A percentile compares a stretch with the other conserved stretches of the same genome.
Evolutionary conservation across 1,140 invertebrate species (phyloP).

Genomic region (Heliconius himera): DNA sequence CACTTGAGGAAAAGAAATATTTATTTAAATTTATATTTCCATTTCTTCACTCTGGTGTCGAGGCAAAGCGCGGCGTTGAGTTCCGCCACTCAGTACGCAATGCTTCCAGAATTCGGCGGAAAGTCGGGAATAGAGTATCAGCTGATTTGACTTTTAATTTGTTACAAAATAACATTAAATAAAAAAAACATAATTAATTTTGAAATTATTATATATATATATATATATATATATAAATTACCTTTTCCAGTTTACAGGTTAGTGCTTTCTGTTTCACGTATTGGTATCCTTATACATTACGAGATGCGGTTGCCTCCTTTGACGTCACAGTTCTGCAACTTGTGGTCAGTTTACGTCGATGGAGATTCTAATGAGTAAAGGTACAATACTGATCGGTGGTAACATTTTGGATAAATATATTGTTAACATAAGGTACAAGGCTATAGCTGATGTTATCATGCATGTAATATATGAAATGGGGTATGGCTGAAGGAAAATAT

Average conservation of each 20-base stretch:
- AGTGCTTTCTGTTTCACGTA: background rate
- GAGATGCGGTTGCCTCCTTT: background rate
- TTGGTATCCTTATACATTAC: background rate
- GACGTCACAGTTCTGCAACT: conserved; percentile 3
- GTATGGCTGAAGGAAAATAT: too few relatives aligned
- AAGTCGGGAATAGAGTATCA: too few relatives aligned
- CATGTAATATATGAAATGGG: too few relatives aligned
- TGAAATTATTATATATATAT: too few relatives aligned
- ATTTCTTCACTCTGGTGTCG: too few relatives aligned
- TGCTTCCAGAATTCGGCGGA: too few relatives aligned
- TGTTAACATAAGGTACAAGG: background rate
- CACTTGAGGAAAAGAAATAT: too few relatives aligned
- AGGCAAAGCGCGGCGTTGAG: too few relatives aligned
- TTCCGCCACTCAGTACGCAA: too few relatives aligned
- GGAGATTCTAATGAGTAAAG: background rate
- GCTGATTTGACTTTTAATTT: too few relatives aligned
- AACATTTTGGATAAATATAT: background rate
- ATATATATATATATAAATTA: background rate
- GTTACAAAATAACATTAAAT: background rate
- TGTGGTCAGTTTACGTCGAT: background rate
- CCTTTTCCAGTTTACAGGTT: background rate
- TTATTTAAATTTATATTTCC: too few relatives aligned
- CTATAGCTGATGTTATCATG: too few relatives aligned
- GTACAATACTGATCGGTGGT: background rate
- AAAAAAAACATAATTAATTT: background rate